Evolutionary conservation across 2,797 vertebrate species (phyloP), one percentile per base, ranked within the genome.

Genomic region (Sylvia borin): DNA sequence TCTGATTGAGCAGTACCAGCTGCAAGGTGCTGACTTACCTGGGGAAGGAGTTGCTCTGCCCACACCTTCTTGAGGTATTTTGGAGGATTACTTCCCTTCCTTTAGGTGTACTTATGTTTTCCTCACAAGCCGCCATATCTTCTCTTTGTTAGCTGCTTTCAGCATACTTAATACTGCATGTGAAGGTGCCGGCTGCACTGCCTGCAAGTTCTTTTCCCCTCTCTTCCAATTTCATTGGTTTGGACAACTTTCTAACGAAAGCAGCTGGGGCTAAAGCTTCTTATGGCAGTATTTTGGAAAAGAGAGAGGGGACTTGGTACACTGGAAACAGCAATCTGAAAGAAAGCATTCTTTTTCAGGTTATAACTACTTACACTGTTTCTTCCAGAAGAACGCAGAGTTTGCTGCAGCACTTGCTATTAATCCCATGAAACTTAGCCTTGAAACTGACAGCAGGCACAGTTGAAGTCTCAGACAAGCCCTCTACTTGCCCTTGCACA

Each of bases 401-500:
- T 64, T 91, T 76, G 55, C 73, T 36, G 34, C 62, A 75, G 47
- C 31, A 57, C 26, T 78, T 84, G 29, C 62, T 88, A 71, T 70
- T 78, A 79, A 80, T 74, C 42, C 62, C 76, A 31, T 17, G 17
- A 65, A 73, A 45, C n/a, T 67, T 27, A 43, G 43, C 58, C 75
- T 86, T 81, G 78, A 88, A 85, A 78, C 43, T 45, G 43, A 53
- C 76, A 84, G 36, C 45, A 88, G 40, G 21, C 32, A 64, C 11
- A 87, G 51, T 25, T 25, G 9, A 58, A 66, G 10, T 64, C 40
- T 51, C 55, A 32, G 66, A 60, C 50, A 45, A 75, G 55, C 43
- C 64, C 70, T 91, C 68, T 72, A 64, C 48, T 51, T 84, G 70
- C 71, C 85, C 55, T 93, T 88, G 53, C 71, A 86, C 61, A 90